These are phyloP conservation scores for Agrotis ipsilon DNA, from an alignment of 2,888 invertebrate species.

Conservation along the genomic window DNA sequence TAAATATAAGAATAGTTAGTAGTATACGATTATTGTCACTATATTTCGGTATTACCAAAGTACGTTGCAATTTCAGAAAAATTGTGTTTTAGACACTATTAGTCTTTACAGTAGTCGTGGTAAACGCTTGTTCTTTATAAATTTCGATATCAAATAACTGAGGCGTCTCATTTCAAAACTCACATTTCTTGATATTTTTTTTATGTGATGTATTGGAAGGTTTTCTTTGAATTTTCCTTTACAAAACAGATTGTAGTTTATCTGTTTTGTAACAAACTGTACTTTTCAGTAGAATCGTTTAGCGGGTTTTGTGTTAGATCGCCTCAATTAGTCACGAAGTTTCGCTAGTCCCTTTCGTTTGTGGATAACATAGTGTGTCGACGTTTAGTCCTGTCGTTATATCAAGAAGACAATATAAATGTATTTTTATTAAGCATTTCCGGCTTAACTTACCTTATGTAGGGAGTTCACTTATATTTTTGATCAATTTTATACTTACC, in stretches of 20 bases:
- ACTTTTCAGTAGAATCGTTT: too few species aligned
- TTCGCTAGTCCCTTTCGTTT: conserved; percentile 1
- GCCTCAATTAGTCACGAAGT: background rate
- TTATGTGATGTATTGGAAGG: background rate
- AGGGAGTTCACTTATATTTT: conserved; percentile 43
- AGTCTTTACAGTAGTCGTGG: conserved; percentile 7
- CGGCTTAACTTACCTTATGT: conserved; percentile 39
- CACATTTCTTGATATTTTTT: background rate
- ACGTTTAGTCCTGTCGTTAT: conserved; percentile 20
- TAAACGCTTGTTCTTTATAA: background rate
- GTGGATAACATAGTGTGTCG: conserved; percentile 11
- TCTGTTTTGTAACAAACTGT: too few species aligned
- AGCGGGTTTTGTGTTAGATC: background rate
- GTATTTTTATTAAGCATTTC: conserved; percentile 38
- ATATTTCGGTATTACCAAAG: conserved; percentile 68
- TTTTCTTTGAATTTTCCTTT: too few species aligned
- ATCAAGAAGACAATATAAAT: conserved; percentile 40
- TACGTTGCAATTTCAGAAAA: conserved; percentile 63
- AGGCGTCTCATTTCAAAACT: background rate
- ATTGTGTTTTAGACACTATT: conserved; percentile 3
- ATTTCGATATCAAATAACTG: background rate
- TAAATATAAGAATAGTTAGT: conserved; percentile 57
- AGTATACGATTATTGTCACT: conserved; percentile 53
- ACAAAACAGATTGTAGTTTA: too few species aligned
- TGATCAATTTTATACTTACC: conserved; percentile 37